Conservation (phyloP, 2,797 vertebrate species). For the Protosalanx chinensis region DNA sequence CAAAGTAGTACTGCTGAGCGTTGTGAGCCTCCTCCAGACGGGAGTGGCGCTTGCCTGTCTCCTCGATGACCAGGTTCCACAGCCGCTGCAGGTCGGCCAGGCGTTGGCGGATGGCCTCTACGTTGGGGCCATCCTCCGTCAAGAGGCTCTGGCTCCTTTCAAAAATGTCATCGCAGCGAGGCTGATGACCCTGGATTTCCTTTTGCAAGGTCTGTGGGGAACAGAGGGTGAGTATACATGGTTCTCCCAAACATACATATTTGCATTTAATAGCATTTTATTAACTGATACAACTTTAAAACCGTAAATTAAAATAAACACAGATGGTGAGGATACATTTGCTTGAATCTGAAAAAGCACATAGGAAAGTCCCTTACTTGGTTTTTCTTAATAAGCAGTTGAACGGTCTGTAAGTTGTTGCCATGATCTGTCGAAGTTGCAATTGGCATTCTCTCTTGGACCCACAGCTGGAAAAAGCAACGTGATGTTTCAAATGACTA, state of each 20-base stretch:
- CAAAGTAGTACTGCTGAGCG: slow-evolving; percentile 88
- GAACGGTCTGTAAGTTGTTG: slow-evolving; percentile 87
- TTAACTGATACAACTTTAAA: too few relatives aligned
- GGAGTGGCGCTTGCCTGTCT: slow-evolving; percentile 78
- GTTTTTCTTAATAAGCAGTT: slow-evolving; percentile 89
- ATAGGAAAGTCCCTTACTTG: slow-evolving; percentile 71
- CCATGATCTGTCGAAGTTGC: slow-evolving; percentile 87
- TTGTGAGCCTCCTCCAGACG: slow-evolving; percentile 83
- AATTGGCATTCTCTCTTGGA: slow-evolving; percentile 85
- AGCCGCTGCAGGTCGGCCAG: slow-evolving; percentile 77
- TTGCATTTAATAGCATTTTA: neutral
- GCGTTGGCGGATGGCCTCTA: slow-evolving; percentile 76
- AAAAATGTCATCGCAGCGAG: slow-evolving; percentile 84
- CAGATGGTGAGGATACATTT: neutral
- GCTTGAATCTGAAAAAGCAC: slow-evolving; percentile 26
- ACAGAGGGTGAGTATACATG: neutral
- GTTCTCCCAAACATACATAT: neutral
- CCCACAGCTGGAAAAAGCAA: slow-evolving; percentile 75
- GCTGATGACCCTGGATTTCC: slow-evolving; percentile 89
- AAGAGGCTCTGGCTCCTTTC: slow-evolving; percentile 81
- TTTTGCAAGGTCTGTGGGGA: slow-evolving; percentile 83
- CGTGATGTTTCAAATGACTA: neutral
- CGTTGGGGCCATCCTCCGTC: slow-evolving; percentile 74
- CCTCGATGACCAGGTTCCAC: slow-evolving; percentile 80
- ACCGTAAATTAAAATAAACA: too few relatives aligned